Conservation (phyloP, 2,113 vertebrate genomes). For the Notiomystis cincta region DNA sequence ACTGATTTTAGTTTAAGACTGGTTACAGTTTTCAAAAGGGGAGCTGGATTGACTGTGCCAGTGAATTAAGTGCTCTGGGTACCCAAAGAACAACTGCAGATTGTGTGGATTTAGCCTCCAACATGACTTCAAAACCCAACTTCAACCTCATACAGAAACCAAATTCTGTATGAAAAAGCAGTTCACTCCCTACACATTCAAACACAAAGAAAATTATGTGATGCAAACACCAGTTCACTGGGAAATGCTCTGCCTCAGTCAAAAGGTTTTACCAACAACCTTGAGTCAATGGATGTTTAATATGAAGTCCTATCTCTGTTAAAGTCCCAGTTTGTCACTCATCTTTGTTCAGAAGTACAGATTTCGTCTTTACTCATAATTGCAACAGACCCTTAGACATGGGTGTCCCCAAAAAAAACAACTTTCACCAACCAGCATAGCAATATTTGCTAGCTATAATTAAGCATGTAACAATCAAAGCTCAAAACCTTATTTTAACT, state of each 20-base stretch:
- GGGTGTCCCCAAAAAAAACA: not conserved
- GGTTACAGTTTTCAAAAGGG: not conserved
- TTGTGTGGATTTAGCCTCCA: not conserved
- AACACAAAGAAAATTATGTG: not conserved
- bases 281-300: not conserved
- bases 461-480: not conserved
- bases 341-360: not conserved
- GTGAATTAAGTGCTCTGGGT: not conserved
- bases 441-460: not conserved
- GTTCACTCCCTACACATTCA: not conserved
- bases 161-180: not conserved
- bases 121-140: not conserved
- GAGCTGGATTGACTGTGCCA: not conserved
- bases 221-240: not conserved
- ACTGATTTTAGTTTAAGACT: not conserved
- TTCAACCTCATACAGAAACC: not conserved
- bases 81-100: not conserved
- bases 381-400: not conserved
- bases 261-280: not conserved
- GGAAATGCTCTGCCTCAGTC: not conserved
- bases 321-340: not conserved
- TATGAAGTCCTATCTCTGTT: not conserved
- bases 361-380: not conserved
- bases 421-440: not conserved
- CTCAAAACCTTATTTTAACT: not conserved